A percentile compares a stretch with the other conserved stretches of the same genome.
Conservation (phyloP, 2,113 vertebrate genomes). For the Leptosomus discolor region DNA sequence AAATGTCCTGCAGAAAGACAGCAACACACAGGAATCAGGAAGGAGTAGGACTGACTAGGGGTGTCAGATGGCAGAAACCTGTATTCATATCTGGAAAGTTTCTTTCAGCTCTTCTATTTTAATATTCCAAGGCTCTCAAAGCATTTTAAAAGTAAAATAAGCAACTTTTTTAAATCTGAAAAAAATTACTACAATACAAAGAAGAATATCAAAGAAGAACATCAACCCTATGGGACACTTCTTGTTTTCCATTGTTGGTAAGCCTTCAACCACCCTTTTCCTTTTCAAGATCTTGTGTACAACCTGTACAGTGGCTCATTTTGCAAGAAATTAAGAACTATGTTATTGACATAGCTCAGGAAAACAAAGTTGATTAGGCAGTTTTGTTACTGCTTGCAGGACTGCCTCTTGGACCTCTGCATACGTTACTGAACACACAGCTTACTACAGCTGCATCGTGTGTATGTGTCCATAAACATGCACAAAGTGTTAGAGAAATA, state of each 20-base stretch:
- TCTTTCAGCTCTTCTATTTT: background rate
- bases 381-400: background rate
- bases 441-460: background rate
- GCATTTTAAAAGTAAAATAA: background rate
- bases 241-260: background rate
- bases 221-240: background rate
- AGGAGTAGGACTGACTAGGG: rapidly evolving
- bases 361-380: background rate
- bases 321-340: background rate
- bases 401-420: background rate
- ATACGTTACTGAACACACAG: background rate
- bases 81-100: background rate
- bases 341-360: background rate
- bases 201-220: background rate
- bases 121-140: background rate
- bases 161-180: background rate
- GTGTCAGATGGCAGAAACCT: background rate
- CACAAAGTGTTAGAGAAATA: background rate
- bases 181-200: background rate
- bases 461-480: background rate
- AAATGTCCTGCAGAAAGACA: background rate
- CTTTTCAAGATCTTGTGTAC: background rate
- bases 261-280: background rate
- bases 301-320: background rate
- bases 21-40: background rate